Base-by-base conservation (phyloP, 2,113 vertebrate species). In the Progne subis region DNA sequence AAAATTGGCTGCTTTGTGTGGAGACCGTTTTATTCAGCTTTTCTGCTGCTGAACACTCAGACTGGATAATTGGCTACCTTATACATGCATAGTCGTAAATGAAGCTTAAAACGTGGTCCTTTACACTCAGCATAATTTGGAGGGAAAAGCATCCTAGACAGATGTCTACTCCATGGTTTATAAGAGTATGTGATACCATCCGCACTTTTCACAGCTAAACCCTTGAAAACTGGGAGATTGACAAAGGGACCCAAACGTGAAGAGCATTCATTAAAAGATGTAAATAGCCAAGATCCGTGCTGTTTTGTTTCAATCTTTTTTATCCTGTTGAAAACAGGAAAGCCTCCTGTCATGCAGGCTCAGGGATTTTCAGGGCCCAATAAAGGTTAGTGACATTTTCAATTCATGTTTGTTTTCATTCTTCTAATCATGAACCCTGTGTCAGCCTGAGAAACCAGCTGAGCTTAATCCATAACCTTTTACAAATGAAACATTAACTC, bases 221-320 rank as follows among this genome's bases (percentile, higher is more conserved):
- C 97, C 92, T 98, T 97, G 94, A 97, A 98, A 98, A 97, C 96
- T 95, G 83, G 82, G 93, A 98, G 95, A 96, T 65, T 84, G 97
- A 98, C 97, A 98, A 98, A 97, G 92, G 88, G 94, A 91, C 92
- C 81, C 91, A 98, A 98, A 97, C 80, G 95, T 97, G 96, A 98
- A 98, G 92, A 97, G 96, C 96, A 97, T 98, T 98, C 97, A 97
- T 98, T 98, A 98, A 97, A 98, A 97, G 91, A 98, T 97, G 95
- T 94, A 98, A 98, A 97, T 97, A 97, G 97, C 91, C 85, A 96
- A 97, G 96, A 97, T 97, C 90, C 46, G 6, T 90, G 95, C 92
- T 96, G 97, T 97, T 97, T 98, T 97, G 96, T 98, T 97, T 97
- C 97, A 91, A 60, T 94, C 93, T 97, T 96, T 97, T 98, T 98